Evolutionary conservation across 2,113 vertebrate genomes (phyloP), one percentile per base, ranked within the genome.

Genomic region (Stercorarius parasiticus): DNA sequence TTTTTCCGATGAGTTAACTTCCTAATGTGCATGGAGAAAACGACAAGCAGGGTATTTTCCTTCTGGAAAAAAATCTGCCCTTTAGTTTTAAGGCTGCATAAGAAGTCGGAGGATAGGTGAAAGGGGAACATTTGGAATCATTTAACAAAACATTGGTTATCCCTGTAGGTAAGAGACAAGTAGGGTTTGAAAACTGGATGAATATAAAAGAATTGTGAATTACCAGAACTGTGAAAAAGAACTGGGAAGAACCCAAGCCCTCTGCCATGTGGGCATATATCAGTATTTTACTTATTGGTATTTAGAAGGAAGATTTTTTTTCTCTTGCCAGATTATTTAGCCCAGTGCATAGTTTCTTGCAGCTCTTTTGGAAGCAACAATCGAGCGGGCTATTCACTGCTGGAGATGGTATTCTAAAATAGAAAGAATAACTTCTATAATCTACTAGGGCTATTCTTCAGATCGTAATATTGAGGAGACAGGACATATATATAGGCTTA

Each of bases 1-100:
- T 88, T 95, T 90, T 94, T 88, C 79, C 27, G 1, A 56, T 80
- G 71, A 80, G 18, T 79, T 88, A 80, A 76, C 58, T 95, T 90
- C 65, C 49, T 72, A 20, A 16, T 29, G 79, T 85, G 71, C 43
- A 58, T 70, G 40, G 82, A 76, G 62, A 90, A 88, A 90, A 93
- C 2, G 1, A 40, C 36, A 82, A 72, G 53, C 62, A 87, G 74
- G 9, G 71, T 78, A 85, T 65, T 94, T 90, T 92, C 53, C 53
- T 61, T 69, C n/a, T 36, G 67, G 53, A 67, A 78, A 55, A 85
- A 82, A 42, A 47, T 23, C 32, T 67, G n/a, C 45, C 42, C 22
- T 89, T 78, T 71, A 59, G n/a, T 58, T 82, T 69, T 71, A 72
- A 87, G 72, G 56, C 82, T 87, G 27, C 9, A 3, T 61, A n/a